Evolutionary conservation across 2,888 invertebrate species (phyloP).

Genomic region (Ferdinandea cuprea): DNA sequence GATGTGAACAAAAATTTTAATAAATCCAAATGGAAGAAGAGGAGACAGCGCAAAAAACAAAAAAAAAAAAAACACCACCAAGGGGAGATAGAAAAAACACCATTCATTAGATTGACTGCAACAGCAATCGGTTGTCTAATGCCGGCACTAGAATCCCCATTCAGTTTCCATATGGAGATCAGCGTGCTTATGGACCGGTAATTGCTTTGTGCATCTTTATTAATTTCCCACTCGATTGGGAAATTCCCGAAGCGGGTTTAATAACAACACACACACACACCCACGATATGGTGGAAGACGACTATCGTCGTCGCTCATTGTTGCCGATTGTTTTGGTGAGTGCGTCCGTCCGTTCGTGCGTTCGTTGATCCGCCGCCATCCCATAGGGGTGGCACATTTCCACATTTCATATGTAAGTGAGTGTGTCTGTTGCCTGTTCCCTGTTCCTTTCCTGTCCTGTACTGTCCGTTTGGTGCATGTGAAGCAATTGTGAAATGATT

Average conservation of each 20-base stretch:
- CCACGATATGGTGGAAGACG: not conserved
- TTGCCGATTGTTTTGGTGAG: conserved; percentile 48
- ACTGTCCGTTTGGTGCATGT: not conserved
- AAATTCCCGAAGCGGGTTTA: conserved; percentile 68
- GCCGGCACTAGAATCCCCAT: conserved; percentile 3
- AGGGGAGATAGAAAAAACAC: conserved; percentile 31
- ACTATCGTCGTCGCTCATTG: conserved; percentile 10
- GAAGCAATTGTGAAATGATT: conserved; percentile 65
- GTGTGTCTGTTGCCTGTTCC: no score
- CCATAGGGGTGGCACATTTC: conserved; percentile 45
- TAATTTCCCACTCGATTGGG: conserved; percentile 73
- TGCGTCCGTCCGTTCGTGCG: not conserved
- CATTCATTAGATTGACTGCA: conserved; percentile 25
- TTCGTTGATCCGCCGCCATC: no score
- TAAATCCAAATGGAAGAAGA: conserved; percentile 68
- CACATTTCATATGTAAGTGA: conserved; percentile 12
- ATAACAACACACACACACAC: conserved; percentile 32
- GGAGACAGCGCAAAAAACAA: conserved; percentile 6
- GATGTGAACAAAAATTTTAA: conserved; percentile 74
- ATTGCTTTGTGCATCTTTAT: conserved; percentile 75
- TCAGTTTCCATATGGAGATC: conserved; percentile 16
- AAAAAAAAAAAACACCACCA: conserved; percentile 38
- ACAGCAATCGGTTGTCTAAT: conserved; percentile 44
- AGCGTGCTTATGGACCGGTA: conserved; percentile 63
- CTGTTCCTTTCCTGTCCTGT: not conserved